Base-by-base conservation (phyloP, 2,797 vertebrate genomes). In the Pogonophryne albipinna region DNA sequence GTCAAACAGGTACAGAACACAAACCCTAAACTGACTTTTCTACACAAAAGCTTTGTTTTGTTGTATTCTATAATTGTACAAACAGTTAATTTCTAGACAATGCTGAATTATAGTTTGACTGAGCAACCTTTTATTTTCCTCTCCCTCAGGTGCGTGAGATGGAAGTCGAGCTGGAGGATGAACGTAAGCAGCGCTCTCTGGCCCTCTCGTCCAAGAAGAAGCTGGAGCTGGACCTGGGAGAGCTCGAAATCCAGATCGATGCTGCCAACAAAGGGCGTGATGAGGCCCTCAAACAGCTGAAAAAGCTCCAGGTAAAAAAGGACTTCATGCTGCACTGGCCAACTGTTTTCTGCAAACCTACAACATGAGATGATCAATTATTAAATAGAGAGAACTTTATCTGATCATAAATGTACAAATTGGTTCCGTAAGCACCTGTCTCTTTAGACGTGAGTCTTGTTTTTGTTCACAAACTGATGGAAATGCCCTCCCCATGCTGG, bases 201-300 rank as follows among this genome's bases (percentile, higher is more conserved):
- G 98, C 98, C 0, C 88, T 98, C 59, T 95, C 98, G 0, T 90
- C 95, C 44, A 96, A 94, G 88, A 99, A 99, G 94, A 99, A 99
- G 87, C 91, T 99, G 14, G 98, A 99, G 93, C 71, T 96, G 92
- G 98, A 99, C 84, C 86, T 99, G 80, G 94, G 89, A 10, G 96
- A 99, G 55, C 92, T 99, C 15, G 96, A 95, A 83, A 80, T 92
- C 20, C 97, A 98, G 52, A 98, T 99, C 0, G 96, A 98, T 57
- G 82, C 87, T 0, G 96, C 96, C 75, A 97, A 97, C 92, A 99
- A 97, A 92, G 95, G 93, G 20, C 95, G 97, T 0, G 98, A 99
- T 0, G 98, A 99, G n/a, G 97, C 97, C 52, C 93, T 98, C 81
- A 99, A 96, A 81, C 98, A 99, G 87, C 95, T 98, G 66, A 97